Evolutionary conservation across 2,888 invertebrate species (phyloP), one percentile per base, ranked within the genome.

Genomic region (Dasypolia templi): DNA sequence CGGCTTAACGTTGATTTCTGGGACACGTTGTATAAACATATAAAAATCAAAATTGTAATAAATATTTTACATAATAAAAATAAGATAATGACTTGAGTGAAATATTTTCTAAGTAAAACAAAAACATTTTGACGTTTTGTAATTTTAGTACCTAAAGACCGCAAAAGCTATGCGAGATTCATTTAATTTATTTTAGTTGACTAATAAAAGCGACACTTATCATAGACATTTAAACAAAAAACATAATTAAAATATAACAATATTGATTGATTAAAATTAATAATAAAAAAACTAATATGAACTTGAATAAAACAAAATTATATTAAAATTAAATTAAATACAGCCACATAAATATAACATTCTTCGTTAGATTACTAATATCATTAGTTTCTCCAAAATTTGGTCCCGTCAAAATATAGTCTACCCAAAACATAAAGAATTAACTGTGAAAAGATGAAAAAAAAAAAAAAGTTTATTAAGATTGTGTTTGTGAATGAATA

Each of bases 31-130:
- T n/a, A 2, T 46, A 65, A 42, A 72, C 14, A 53, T 42, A 77
- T 72, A 82, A 44, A 59, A 11, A 55, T 63, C 26, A 11, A 74
- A 61, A 53, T 46, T 66, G 32, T 77, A 62, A 79, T 70, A 83
- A 70, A 79, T 58, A 69, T 51, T 63, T 55, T 63, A 83, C 55
- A 66, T 55, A 79, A 81, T 63, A 80, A 83, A 63, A 49, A 77
- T 79, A 83, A 59, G 68, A 75, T 83, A 75, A 80, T 84, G 84
- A 81, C 81, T 81, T 71, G 65, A 73, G 12, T 69, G 61, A 68
- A 67, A 79, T 83, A 80, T 70, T 67, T 61, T 55, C 66, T 74
- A 70, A 67, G 51, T 68, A 71, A 80, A 81, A 80, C 11, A 56
- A 56, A 64, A 11, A 58, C 2, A 14, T 51, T 22, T 46, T 61